These are phyloP conservation scores for Myzus persicae DNA, from an alignment of 1,140 invertebrate genomes.

Conservation along the genomic window DNA sequence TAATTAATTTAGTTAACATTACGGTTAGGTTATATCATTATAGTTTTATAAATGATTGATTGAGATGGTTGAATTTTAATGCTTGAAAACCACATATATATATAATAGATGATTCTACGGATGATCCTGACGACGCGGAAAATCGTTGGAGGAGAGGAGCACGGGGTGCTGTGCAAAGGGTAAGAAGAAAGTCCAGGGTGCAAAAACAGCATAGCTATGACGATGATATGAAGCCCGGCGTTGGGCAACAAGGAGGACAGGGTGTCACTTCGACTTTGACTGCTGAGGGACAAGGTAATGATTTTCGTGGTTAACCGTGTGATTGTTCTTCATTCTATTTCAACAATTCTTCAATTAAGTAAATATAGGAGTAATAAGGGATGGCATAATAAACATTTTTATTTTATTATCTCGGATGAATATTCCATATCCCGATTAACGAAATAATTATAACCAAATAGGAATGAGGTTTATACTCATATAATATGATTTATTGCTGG, in stretches of 20 bases:
- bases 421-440: background rate
- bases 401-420: background rate
- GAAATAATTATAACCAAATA: background rate
- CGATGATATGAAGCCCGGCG: slow-evolving; percentile 72
- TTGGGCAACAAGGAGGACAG: slow-evolving; percentile 44
- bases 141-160: slow-evolving; percentile 61
- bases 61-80: background rate
- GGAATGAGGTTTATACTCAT: background rate
- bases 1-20: background rate
- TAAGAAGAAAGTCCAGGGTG: slow-evolving; percentile 74
- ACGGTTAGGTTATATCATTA: background rate
- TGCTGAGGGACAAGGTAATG: slow-evolving; percentile 44
- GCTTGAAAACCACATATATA: background rate
- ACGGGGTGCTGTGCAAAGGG: slow-evolving; percentile 65
- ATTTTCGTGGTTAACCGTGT: background rate
- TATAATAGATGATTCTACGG: slow-evolving; percentile 59
- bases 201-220: slow-evolving; percentile 82
- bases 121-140: slow-evolving; percentile 65
- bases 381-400: background rate
- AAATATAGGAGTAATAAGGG: background rate
- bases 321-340: background rate
- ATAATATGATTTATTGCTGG: background rate
- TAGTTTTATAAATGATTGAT: slow-evolving; percentile 1
- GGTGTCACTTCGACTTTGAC: slow-evolving; percentile 39
- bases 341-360: background rate